These are phyloP conservation scores for Drosophila willistoni DNA, from an alignment of 1,140 invertebrate genomes.

Conservation along the genomic window DNA sequence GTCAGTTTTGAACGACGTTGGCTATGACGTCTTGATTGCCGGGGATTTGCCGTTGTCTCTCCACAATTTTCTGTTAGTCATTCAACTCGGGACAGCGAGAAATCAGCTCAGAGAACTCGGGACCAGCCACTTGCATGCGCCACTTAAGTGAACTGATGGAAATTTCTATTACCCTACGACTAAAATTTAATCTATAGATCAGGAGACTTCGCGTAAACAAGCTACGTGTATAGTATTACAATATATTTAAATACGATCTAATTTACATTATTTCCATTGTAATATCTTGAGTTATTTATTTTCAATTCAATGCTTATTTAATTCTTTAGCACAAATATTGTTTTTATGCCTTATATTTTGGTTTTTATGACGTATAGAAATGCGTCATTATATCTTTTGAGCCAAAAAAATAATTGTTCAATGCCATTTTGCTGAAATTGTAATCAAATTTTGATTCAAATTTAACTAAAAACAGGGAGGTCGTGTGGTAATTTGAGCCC, in stretches of 20 bases:
- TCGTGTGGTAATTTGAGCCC: no score
- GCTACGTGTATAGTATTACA: neutral
- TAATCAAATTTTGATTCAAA: no score
- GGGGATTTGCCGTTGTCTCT: slow-evolving; percentile 18
- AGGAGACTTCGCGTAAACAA: neutral
- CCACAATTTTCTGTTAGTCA: slow-evolving; percentile 1
- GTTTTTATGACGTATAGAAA: no score
- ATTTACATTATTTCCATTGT: neutral
- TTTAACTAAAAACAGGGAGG: no score
- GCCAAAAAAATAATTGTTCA: no score
- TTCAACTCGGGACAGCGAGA: slow-evolving; percentile 8
- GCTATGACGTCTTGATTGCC: slow-evolving; percentile 15
- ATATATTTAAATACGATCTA: neutral
- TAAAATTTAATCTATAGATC: neutral
- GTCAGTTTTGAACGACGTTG: slow-evolving; percentile 6
- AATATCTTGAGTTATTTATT: no score
- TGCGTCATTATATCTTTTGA: no score
- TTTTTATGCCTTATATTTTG: no score
- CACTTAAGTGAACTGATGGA: slow-evolving; percentile 4
- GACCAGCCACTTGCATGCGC: neutral
- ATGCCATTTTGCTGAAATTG: no score
- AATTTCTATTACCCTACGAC: neutral
- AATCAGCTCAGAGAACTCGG: neutral
- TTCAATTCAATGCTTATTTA: no score
- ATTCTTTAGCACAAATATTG: no score